Conservation (phyloP, 2,888 invertebrate genomes). For the Azorinus chamasolen region DNA sequence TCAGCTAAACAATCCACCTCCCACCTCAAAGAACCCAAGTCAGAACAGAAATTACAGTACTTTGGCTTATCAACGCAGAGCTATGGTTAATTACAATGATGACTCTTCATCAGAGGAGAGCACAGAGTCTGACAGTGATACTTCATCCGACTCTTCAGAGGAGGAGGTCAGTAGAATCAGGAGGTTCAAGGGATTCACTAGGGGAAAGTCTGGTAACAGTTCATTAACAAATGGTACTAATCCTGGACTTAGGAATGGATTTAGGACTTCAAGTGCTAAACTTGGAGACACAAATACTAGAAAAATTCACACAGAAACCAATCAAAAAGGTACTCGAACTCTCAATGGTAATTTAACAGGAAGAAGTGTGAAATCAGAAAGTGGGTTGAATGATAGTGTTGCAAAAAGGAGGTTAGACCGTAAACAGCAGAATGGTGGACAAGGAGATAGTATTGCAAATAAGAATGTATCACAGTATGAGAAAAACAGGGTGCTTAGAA, state of each 20-base stretch:
- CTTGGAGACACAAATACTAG: slow-evolving; percentile 25
- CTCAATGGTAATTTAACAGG: slow-evolving; percentile 46
- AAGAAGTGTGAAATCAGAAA: slow-evolving; percentile 60
- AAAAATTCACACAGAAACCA: slow-evolving; percentile 34
- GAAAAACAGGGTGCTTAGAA: slow-evolving; percentile 55
- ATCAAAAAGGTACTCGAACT: slow-evolving; percentile 1
- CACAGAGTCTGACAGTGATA: slow-evolving; percentile 51
- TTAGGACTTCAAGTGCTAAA: slow-evolving; percentile 56
- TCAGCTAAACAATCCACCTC: slow-evolving; percentile 57
- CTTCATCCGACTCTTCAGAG: slow-evolving; percentile 62
- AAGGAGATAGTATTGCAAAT: slow-evolving; percentile 8
- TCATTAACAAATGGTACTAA: slow-evolving; percentile 35
- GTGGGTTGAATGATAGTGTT: slow-evolving; percentile 38
- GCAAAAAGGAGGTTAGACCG: slow-evolving; percentile 23
- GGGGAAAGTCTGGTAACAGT: slow-evolving; percentile 24
- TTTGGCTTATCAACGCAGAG: slow-evolving; percentile 19
- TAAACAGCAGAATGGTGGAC: slow-evolving; percentile 12
- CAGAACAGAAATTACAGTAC: slow-evolving; percentile 48
- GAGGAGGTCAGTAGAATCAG: slow-evolving; percentile 46
- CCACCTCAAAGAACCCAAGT: slow-evolving; percentile 27
- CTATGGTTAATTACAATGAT: slow-evolving; percentile 29
- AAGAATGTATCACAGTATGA: slow-evolving; percentile 31
- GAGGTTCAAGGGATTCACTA: slow-evolving; percentile 22
- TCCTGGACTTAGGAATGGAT: slow-evolving; percentile 23
- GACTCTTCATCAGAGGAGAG: slow-evolving; percentile 49